A percentile compares a stretch with the other conserved stretches of the same genome.
Evolutionary conservation across 1,140 invertebrate species (phyloP).

Genomic region (Mycetomoellerius zeteki): DNA sequence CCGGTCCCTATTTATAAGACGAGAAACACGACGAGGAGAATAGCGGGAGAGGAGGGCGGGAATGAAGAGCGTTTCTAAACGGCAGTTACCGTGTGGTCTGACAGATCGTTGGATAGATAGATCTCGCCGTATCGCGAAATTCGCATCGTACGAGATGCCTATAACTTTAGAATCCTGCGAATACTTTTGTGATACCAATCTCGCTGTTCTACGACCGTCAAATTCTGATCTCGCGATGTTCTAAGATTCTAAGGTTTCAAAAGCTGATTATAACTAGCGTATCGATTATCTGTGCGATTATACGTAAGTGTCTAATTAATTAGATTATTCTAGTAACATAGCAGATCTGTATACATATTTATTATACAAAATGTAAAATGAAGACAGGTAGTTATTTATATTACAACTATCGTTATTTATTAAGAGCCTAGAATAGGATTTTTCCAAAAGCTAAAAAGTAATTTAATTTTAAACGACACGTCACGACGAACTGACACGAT

Average conservation of each 20-base stretch:
- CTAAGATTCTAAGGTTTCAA: background rate
- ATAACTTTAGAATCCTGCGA: constrained; percentile 25
- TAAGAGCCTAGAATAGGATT: too few species aligned
- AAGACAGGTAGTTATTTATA: background rate
- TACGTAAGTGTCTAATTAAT: background rate
- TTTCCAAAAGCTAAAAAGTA: too few species aligned
- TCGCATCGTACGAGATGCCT: constrained; percentile 42
- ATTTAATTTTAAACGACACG: too few species aligned
- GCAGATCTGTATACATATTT: background rate
- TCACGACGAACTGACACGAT: too few species aligned
- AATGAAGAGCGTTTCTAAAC: constrained; percentile 52
- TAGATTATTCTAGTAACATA: background rate
- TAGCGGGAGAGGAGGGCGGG: constrained; percentile 15
- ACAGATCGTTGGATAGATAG: constrained; percentile 46
- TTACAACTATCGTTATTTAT: too few species aligned
- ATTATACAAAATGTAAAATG: background rate
- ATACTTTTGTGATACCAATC: constrained; percentile 43
- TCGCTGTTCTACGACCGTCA: background rate
- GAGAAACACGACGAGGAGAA: background rate
- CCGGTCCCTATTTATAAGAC: constrained; percentile 47
- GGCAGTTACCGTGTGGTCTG: constrained; percentile 36
- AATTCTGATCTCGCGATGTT: constrained; percentile 1
- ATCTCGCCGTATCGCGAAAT: constrained; percentile 52
- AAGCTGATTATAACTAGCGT: constrained; percentile 75
- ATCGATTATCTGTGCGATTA: background rate